Evolutionary conservation across 2,888 invertebrate genomes (phyloP).

Genomic region (Formica aserva): DNA sequence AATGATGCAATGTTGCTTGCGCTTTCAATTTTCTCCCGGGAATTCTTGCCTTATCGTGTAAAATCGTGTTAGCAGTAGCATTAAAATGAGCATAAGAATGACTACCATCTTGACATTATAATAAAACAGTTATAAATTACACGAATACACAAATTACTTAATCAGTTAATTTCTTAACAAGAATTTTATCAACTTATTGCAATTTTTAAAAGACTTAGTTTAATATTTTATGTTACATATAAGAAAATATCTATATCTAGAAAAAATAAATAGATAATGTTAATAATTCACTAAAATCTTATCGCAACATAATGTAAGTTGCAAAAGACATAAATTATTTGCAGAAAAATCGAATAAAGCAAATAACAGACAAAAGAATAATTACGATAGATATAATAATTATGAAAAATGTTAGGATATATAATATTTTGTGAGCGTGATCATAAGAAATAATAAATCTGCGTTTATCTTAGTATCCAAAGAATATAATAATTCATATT

Average conservation of each 20-base stretch:
- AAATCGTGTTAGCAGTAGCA: constrained; percentile 17
- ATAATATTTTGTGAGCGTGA: too few species aligned
- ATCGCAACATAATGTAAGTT: background rate
- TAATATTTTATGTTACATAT: background rate
- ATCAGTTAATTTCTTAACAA: constrained; percentile 6
- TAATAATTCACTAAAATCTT: background rate
- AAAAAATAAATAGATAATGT: background rate
- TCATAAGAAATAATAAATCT: too few species aligned
- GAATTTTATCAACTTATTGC: constrained; percentile 3
- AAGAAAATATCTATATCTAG: background rate
- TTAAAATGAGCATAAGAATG: constrained; percentile 16
- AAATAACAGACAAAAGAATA: background rate
- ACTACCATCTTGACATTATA: background rate
- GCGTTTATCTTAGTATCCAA: background rate
- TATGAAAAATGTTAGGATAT: background rate
- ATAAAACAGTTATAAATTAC: constrained; percentile 23
- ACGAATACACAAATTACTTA: constrained; percentile 1
- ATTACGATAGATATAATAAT: background rate
- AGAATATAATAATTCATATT: background rate
- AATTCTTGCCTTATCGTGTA: constrained; percentile 13
- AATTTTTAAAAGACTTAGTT: background rate
- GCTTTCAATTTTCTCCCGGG: constrained; percentile 38
- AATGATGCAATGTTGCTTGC: constrained; percentile 28
- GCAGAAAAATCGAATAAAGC: background rate
- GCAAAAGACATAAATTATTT: background rate